phyloP scores from a whole-genome alignment of 2,888 invertebrate genomes.

The Bugula neritina region DNA sequence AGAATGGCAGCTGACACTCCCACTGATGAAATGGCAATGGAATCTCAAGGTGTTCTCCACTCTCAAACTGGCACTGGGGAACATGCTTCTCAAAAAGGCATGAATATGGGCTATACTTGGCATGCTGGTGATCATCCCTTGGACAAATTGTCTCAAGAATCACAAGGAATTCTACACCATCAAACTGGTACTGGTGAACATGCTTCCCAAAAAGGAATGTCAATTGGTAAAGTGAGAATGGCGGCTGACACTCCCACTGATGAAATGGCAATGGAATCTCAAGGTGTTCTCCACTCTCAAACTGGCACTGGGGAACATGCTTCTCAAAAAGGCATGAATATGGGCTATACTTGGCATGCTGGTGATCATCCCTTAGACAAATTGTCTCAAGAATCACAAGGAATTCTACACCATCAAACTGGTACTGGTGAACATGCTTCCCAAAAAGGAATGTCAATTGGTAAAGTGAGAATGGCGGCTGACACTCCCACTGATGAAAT shows the following conservation, averaged over 20 bases:
- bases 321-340: slow-evolving; percentile 22
- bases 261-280: not conserved
- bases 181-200: not conserved
- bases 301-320: slow-evolving; percentile 2
- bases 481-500: slow-evolving; percentile 3
- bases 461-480: not conserved
- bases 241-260: not conserved
- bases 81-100: slow-evolving; percentile 14
- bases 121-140: not conserved
- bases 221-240: not conserved
- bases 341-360: slow-evolving; percentile 15
- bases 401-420: not conserved
- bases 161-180: slow-evolving; percentile 3
- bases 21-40: not conserved
- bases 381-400: slow-evolving; percentile 16
- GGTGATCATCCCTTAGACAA: slow-evolving; percentile 15
- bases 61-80: slow-evolving; percentile 17
- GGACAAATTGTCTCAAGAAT: not conserved
- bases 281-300: slow-evolving; percentile 14
- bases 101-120: not conserved
- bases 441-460: slow-evolving; percentile 1
- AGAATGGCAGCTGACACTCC: not conserved
- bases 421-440: not conserved
- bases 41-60: slow-evolving; percentile 16
- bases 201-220: slow-evolving; percentile 19